phyloP scores from a whole-genome alignment of 2,797 vertebrate species.

The Labeo calbasu region DNA sequence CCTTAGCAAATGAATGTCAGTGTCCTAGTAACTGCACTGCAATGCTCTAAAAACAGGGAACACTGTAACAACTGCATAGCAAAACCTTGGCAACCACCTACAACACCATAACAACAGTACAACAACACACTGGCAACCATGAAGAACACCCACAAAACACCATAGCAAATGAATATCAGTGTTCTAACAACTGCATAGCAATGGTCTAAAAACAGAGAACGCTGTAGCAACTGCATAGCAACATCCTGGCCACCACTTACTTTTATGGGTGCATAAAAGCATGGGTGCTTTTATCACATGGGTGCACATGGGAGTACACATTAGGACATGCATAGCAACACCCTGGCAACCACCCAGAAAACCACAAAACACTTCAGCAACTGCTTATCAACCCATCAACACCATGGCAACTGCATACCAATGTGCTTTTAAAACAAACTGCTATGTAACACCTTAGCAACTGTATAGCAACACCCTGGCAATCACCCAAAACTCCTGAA shows the following conservation, averaged over 20 bases:
- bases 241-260: not conserved
- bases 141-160: not conserved
- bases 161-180: not conserved
- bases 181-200: not conserved
- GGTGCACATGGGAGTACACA: too few relatives aligned
- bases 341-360: too few relatives aligned
- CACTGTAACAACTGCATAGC: not conserved
- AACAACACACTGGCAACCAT: not conserved
- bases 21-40: too few relatives aligned
- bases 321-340: too few relatives aligned
- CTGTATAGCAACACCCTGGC: not conserved
- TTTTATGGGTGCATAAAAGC: not conserved
- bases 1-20: not conserved
- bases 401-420: too few relatives aligned
- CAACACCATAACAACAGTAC: not conserved
- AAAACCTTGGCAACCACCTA: not conserved
- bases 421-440: too few relatives aligned
- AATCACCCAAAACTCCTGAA: not conserved
- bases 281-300: too few relatives aligned
- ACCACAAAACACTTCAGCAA: too few relatives aligned
- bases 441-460: too few relatives aligned
- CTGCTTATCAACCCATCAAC: too few relatives aligned
- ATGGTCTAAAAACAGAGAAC: not conserved
- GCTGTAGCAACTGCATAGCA: not conserved
- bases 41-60: not conserved